Percentiles rank a stretch among this genome's conserved stretches.
These are phyloP conservation scores for Probosciger aterrimus DNA, from an alignment of 2,113 vertebrate genomes.

Conservation along the genomic window DNA sequence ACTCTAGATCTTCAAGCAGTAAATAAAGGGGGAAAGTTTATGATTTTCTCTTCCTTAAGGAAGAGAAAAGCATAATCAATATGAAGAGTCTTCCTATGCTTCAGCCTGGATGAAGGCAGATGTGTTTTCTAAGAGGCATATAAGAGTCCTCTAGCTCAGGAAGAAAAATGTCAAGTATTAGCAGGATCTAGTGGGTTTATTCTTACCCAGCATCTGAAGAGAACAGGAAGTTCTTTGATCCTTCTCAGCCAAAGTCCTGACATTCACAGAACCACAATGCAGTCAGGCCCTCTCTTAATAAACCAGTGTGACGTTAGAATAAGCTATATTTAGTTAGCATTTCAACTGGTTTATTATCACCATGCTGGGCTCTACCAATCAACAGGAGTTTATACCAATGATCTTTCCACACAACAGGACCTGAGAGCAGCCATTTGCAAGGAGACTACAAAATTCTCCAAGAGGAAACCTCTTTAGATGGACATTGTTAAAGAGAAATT, in stretches of 20 bases:
- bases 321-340: not conserved
- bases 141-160: slow-evolving; percentile 12
- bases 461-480: not conserved
- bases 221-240: not conserved
- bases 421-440: not conserved
- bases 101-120: slow-evolving; percentile 35
- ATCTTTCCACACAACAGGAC: not conserved
- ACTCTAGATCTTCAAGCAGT: not conserved
- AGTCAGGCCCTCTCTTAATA: not conserved
- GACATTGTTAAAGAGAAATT: not conserved
- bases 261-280: not conserved
- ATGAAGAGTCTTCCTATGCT: slow-evolving; percentile 30
- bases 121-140: slow-evolving; percentile 19
- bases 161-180: slow-evolving; percentile 53
- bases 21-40: slow-evolving; percentile 10
- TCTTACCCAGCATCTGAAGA: not conserved
- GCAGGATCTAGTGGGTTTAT: not conserved
- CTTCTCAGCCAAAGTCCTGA: not conserved
- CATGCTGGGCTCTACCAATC: not conserved
- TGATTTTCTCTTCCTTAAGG: slow-evolving; percentile 9
- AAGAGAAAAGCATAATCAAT: slow-evolving; percentile 36
- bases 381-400: not conserved
- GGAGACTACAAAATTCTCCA: not conserved
- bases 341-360: not conserved
- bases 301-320: not conserved